phyloP scores from a whole-genome alignment of 2,797 vertebrate species.

The Poeciliopsis presidionis region DNA sequence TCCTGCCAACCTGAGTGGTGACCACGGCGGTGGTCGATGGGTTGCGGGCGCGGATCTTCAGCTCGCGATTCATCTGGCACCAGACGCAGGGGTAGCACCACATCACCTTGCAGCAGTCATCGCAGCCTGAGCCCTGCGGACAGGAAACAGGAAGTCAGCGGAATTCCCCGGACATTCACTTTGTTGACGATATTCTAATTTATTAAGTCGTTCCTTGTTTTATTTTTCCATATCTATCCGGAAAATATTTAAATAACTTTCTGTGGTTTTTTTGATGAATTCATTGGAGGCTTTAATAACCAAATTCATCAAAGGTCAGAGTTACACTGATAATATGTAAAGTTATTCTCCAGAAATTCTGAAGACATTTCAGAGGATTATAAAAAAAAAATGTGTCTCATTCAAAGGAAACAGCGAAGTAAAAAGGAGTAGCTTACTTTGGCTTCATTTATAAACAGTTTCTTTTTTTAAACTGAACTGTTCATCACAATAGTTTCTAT shows the following conservation, averaged over 20 bases:
- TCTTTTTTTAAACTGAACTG: background rate
- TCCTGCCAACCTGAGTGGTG: slow-evolving; percentile 9
- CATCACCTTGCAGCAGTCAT: slow-evolving; percentile 53
- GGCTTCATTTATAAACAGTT: background rate
- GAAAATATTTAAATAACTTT: background rate
- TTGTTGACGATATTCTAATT: background rate
- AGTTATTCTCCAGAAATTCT: background rate
- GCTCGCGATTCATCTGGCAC: slow-evolving; percentile 26
- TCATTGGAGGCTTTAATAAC: background rate
- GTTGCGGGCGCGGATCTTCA: slow-evolving; percentile 5
- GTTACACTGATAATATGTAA: background rate
- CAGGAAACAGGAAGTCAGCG: background rate
- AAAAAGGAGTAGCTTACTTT: background rate
- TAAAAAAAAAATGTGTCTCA: background rate
- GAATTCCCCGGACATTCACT: background rate
- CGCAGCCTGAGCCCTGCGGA: slow-evolving; percentile 72
- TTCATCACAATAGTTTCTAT: background rate
- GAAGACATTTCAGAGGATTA: background rate
- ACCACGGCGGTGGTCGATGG: background rate
- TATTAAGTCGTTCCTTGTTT: background rate
- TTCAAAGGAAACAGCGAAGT: background rate
- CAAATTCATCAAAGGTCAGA: background rate
- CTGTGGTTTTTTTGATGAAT: background rate
- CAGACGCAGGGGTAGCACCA: slow-evolving; percentile 65
- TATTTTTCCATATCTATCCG: background rate